Conservation (phyloP, 2,888 invertebrate genomes). For the Cactoblastis cactorum region DNA sequence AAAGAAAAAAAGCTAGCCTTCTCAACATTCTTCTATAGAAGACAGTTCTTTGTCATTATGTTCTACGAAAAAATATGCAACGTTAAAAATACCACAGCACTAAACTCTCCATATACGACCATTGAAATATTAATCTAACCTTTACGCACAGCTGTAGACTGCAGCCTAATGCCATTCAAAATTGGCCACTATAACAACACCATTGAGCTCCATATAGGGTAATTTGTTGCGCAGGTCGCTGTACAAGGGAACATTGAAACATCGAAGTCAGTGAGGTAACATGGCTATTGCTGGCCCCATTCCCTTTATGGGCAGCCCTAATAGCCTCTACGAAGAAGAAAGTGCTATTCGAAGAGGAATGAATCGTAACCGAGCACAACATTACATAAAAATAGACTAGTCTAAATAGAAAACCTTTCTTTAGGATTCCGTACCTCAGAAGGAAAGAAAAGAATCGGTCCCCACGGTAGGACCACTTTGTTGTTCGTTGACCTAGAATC, state of each 20-base stretch:
- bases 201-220: too few species aligned
- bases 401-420: constrained; percentile 17
- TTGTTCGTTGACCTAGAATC: too few species aligned
- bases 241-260: too few species aligned
- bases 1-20: too few species aligned
- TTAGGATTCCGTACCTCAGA: too few species aligned
- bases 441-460: too few species aligned
- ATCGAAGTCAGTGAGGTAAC: constrained; percentile 52
- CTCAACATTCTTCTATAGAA: too few species aligned
- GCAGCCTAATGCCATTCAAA: too few species aligned
- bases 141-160: neutral
- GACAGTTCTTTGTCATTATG: too few species aligned
- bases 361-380: constrained; percentile 47
- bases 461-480: too few species aligned
- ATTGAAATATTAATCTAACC: neutral
- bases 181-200: too few species aligned
- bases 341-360: constrained; percentile 41
- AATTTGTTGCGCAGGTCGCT: too few species aligned
- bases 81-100: neutral
- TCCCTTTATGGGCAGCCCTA: constrained; percentile 55
- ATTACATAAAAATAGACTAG: constrained; percentile 47
- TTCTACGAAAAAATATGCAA: neutral
- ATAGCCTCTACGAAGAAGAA: constrained; percentile 49
- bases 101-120: neutral
- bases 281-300: constrained; percentile 48